These are phyloP conservation scores for Percopsis omiscomaycus DNA, from an alignment of 2,797 vertebrate species.

Conservation along the genomic window DNA sequence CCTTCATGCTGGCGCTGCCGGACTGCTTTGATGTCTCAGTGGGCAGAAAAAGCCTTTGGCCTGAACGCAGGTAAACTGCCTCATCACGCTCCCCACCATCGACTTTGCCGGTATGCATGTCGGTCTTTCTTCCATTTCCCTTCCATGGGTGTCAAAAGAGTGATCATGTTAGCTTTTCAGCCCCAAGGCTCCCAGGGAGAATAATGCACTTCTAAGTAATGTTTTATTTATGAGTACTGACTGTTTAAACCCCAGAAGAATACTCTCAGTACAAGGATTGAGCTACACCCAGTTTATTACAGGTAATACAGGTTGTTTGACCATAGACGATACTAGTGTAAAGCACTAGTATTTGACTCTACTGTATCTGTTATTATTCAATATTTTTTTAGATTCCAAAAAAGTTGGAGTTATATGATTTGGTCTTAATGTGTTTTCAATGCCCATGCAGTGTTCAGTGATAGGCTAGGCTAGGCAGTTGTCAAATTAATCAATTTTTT, in stretches of 20 bases:
- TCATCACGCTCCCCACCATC: conserved; percentile 65
- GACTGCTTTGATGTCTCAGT: conserved; percentile 58
- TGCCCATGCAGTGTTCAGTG: too few relatives aligned
- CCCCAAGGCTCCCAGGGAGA: conserved; percentile 22
- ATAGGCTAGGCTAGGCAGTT: too few relatives aligned
- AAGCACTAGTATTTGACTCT: too few relatives aligned
- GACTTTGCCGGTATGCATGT: conserved; percentile 43
- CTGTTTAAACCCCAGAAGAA: neutral
- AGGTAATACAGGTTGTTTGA: neutral
- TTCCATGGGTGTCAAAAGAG: conserved; percentile 48
- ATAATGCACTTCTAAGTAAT: conserved; percentile 22
- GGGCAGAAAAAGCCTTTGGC: conserved; percentile 65
- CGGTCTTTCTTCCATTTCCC: conserved; percentile 23
- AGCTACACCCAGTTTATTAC: neutral
- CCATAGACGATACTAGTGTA: too few relatives aligned
- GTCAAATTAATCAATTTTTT: too few relatives aligned
- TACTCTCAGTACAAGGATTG: neutral
- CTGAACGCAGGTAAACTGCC: conserved; percentile 63
- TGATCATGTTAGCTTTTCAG: conserved; percentile 34
- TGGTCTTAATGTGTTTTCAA: neutral
- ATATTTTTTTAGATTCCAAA: too few relatives aligned
- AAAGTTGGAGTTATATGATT: too few relatives aligned
- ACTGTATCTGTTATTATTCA: too few relatives aligned
- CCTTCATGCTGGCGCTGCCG: conserved; percentile 53
- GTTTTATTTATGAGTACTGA: conserved; percentile 13